Conservation (phyloP, 2,888 invertebrate genomes). For the Athripsodes cinereus region DNA sequence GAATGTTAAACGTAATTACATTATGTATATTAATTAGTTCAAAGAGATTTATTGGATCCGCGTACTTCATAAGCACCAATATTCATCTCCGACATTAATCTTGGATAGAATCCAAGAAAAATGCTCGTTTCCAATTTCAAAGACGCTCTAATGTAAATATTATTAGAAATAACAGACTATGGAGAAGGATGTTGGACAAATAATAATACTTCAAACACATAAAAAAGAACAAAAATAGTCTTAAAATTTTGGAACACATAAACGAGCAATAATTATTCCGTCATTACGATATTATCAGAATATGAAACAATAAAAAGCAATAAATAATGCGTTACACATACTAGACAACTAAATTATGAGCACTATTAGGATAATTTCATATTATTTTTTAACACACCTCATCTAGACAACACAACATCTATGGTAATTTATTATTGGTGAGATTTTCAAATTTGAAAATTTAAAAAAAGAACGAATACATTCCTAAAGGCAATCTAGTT, state of each 20-base stretch:
- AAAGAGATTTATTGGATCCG: no score
- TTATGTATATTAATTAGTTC: no score
- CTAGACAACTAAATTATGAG: no score
- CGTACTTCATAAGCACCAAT: background rate
- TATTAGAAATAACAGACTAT: background rate
- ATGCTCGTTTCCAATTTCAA: slow-evolving; percentile 24
- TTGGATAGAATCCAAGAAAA: slow-evolving; percentile 7
- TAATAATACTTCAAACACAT: background rate
- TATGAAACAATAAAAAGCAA: no score
- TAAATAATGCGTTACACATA: no score
- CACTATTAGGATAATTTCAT: no score
- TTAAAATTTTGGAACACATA: no score
- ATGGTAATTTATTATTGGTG: background rate
- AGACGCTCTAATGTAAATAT: slow-evolving; percentile 2
- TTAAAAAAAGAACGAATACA: slow-evolving; percentile 4
- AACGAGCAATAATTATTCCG: no score
- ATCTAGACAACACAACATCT: no score
- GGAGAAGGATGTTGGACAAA: background rate
- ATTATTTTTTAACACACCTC: no score
- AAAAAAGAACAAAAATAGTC: slow-evolving; percentile 3
- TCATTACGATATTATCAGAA: background rate
- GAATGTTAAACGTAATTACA: no score
- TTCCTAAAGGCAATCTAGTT: no score
- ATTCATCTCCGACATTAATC: background rate
- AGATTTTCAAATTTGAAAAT: background rate